These are phyloP conservation scores for Galendromus occidentalis DNA, from an alignment of 1,140 invertebrate species.

Conservation along the genomic window DNA sequence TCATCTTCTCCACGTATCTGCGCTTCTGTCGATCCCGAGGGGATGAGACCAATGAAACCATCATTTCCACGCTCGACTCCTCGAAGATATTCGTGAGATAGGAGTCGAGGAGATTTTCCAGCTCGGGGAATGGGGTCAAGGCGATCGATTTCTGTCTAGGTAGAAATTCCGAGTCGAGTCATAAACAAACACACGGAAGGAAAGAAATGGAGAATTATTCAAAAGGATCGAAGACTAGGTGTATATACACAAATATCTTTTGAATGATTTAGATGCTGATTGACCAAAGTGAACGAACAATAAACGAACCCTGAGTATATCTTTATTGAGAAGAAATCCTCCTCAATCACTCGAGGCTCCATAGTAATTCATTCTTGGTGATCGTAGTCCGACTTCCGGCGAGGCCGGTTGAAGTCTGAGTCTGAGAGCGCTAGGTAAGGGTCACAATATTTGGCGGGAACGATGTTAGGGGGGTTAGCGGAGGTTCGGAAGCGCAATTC, in stretches of 20 bases:
- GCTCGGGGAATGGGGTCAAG: too few relatives aligned
- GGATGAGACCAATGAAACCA: too few relatives aligned
- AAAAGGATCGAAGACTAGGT: background rate
- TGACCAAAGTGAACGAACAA: constrained; percentile 11
- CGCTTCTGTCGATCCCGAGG: too few relatives aligned
- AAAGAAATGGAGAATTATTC: background rate
- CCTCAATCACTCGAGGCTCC: background rate
- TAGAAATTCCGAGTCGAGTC: too few relatives aligned
- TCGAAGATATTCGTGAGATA: too few relatives aligned
- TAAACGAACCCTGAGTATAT: background rate
- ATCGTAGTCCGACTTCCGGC: background rate
- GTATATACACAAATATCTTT: background rate
- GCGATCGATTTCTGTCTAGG: too few relatives aligned
- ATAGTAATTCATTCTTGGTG: background rate
- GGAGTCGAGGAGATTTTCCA: too few relatives aligned
- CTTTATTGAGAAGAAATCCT: constrained; percentile 1
- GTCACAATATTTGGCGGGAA: too few relatives aligned
- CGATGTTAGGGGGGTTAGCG: too few relatives aligned
- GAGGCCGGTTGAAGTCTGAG: background rate
- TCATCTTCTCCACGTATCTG: too few relatives aligned
- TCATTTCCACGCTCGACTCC: too few relatives aligned
- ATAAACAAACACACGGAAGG: background rate
- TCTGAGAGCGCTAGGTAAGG: background rate
- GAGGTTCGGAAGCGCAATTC: too few relatives aligned
- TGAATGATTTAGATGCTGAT: background rate